Conservation (phyloP, 2,888 invertebrate species). For the Noctua comes region DNA sequence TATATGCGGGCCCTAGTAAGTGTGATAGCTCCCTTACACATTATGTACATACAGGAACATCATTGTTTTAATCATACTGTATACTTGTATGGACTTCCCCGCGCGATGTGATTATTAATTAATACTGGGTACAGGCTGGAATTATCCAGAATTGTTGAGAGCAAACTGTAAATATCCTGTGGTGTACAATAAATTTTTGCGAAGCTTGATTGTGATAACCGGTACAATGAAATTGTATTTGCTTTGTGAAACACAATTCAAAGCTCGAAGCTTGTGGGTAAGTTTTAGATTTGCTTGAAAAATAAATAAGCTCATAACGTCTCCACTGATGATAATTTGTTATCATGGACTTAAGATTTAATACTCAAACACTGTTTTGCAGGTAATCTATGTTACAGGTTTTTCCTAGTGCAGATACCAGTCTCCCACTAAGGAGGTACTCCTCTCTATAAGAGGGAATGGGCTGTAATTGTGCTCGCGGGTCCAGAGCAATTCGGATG, state of each 20-base stretch:
- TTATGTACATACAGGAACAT: slow-evolving; percentile 7
- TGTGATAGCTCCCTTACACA: not conserved
- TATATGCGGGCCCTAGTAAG: not conserved
- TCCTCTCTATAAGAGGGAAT: not conserved
- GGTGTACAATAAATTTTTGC: slow-evolving; percentile 18
- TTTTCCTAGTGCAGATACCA: no score
- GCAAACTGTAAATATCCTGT: slow-evolving; percentile 28
- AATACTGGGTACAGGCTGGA: slow-evolving; percentile 3
- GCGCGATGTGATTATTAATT: slow-evolving; percentile 3
- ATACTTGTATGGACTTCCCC: slow-evolving; percentile 15
- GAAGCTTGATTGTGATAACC: not conserved
- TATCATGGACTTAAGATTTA: no score
- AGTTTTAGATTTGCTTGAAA: not conserved
- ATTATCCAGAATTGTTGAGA: slow-evolving; percentile 26
- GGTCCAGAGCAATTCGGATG: not conserved
- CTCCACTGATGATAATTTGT: no score
- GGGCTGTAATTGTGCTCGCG: not conserved
- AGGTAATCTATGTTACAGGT: no score
- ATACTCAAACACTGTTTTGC: no score
- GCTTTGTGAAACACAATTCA: slow-evolving; percentile 11
- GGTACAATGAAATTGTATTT: slow-evolving; percentile 10
- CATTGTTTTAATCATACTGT: slow-evolving; percentile 30
- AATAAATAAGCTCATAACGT: no score
- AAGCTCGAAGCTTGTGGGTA: not conserved
- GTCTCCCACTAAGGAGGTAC: no score